phyloP scores from a whole-genome alignment of 23 tunicate genomes.

The Styela plicata region DNA sequence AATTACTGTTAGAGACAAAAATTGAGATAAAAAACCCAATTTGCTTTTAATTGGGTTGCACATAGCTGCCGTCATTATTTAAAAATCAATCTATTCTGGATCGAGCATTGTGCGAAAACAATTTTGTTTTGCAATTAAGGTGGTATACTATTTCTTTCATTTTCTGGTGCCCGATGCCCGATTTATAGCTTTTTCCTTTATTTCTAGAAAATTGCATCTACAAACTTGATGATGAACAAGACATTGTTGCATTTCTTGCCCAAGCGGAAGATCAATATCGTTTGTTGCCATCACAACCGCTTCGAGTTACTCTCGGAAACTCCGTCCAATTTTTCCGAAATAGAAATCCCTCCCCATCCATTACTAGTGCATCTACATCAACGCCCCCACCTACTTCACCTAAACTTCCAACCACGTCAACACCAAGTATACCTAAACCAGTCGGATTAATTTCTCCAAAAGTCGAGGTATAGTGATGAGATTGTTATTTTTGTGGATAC shows the following conservation, averaged over 20 bases:
- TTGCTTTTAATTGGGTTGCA: too few species aligned
- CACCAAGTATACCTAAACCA: neutral
- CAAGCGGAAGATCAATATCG: constrained; percentile 90
- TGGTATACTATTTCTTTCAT: too few species aligned
- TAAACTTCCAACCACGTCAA: neutral
- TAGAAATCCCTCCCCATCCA: constrained; percentile 35
- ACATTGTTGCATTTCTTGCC: constrained; percentile 74
- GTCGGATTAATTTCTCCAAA: neutral
- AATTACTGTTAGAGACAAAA: too few species aligned
- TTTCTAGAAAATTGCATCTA: constrained; percentile 53
- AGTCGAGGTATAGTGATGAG: too few species aligned
- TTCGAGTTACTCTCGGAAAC: constrained; percentile 41
- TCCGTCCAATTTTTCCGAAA: constrained; percentile 37
- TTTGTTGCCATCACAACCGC: constrained; percentile 65
- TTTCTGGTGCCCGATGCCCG: too few species aligned
- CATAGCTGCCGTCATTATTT: too few species aligned
- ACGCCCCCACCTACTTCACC: neutral
- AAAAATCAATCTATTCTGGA: too few species aligned
- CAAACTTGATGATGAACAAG: constrained; percentile 44
- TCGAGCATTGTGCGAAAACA: too few species aligned
- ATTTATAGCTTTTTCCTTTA: too few species aligned
- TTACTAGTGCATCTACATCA: constrained; percentile 1
- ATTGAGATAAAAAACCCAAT: too few species aligned
- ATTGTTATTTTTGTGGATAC: too few species aligned
- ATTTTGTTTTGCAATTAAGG: too few species aligned